Evolutionary conservation across 2,888 invertebrate species (phyloP).

Genomic region (Agrotis ipsilon): DNA sequence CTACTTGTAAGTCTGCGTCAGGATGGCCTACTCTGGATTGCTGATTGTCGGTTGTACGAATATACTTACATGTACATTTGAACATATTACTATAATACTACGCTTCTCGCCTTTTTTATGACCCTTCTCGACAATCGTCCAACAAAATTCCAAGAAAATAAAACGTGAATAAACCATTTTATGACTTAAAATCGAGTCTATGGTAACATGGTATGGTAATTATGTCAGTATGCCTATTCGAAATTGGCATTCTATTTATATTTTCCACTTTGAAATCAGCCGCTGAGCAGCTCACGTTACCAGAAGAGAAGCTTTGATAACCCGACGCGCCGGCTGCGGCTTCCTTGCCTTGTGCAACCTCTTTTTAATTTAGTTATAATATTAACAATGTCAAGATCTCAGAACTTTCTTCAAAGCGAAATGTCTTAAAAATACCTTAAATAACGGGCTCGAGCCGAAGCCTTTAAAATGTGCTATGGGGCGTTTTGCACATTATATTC

Average conservation of each 20-base stretch:
- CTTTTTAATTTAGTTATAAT: constrained; percentile 36
- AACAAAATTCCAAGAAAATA: too few species aligned
- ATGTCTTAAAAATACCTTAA: constrained; percentile 40
- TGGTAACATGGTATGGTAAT: background rate
- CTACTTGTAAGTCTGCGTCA: too few species aligned
- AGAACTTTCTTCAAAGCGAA: constrained; percentile 36
- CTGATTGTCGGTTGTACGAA: too few species aligned
- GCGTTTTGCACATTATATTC: constrained; percentile 32
- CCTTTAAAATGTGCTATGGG: constrained; percentile 16
- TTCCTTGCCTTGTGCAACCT: background rate
- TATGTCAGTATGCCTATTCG: background rate
- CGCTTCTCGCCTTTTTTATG: too few species aligned
- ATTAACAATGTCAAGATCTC: constrained; percentile 22
- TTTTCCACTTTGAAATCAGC: background rate
- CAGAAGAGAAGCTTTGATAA: constrained; percentile 27
- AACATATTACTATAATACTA: too few species aligned
- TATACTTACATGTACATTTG: too few species aligned
- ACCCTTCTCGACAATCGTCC: too few species aligned
- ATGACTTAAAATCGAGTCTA: background rate
- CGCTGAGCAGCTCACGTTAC: constrained; percentile 16
- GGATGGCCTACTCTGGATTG: too few species aligned
- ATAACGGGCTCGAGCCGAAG: constrained; percentile 7
- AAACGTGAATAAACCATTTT: background rate
- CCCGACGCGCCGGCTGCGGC: constrained; percentile 29
- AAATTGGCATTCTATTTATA: background rate